Percentiles rank a stretch among this genome's conserved stretches.
Evolutionary conservation across 2,113 vertebrate species (phyloP).

Genomic region (Ardeotis arabs): DNA sequence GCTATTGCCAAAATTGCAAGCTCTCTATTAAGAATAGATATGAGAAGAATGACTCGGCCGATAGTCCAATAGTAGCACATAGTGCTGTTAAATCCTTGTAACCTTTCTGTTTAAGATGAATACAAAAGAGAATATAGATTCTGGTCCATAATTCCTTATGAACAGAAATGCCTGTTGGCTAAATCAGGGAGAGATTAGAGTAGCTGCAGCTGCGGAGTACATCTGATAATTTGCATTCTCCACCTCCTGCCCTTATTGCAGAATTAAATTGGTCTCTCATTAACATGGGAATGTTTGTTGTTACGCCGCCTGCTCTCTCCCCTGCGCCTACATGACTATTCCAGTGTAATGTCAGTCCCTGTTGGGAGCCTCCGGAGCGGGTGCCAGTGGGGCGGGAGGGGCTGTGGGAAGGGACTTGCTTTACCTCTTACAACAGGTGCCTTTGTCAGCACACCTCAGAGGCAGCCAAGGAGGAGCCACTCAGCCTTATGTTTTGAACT

Average conservation of each 20-base stretch:
- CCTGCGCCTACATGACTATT: background rate
- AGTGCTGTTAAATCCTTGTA: background rate
- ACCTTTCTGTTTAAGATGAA: background rate
- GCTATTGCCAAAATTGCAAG: background rate
- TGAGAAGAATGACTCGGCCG: background rate
- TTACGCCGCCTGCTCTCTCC: background rate
- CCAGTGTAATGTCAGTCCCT: background rate
- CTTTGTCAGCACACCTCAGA: conserved; percentile 54
- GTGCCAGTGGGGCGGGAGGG: conserved; percentile 54
- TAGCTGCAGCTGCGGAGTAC: background rate
- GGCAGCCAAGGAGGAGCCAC: background rate
- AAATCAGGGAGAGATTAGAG: background rate
- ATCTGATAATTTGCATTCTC: background rate
- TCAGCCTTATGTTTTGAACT: background rate
- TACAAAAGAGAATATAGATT: background rate
- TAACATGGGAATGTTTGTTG: conserved; percentile 25
- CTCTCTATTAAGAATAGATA: background rate
- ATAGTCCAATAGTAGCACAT: background rate
- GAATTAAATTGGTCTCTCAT: background rate
- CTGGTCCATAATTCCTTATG: background rate
- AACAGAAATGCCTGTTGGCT: background rate
- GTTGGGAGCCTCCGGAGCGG: conserved; percentile 52
- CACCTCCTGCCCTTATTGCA: background rate
- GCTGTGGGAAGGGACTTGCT: conserved; percentile 54
- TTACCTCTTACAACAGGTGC: conserved; percentile 72